These are phyloP conservation scores for Conomelus anceps DNA, from an alignment of 2,888 invertebrate species.

Conservation along the genomic window DNA sequence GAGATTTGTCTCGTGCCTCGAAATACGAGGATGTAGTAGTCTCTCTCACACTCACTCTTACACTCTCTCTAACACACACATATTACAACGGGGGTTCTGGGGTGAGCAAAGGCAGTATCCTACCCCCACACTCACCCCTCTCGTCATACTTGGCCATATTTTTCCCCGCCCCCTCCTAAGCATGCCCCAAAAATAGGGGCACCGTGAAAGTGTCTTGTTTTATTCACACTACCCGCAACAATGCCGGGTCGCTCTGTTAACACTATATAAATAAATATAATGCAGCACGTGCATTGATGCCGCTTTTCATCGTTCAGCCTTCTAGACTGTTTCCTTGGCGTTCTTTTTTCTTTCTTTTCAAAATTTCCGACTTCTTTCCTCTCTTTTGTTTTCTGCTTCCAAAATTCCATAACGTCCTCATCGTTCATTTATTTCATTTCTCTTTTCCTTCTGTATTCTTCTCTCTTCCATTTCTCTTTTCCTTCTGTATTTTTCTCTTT, in stretches of 20 bases:
- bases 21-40: neutral
- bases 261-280: neutral
- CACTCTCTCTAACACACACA: too few relatives aligned
- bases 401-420: neutral
- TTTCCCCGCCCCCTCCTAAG: too few relatives aligned
- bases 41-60: too few relatives aligned
- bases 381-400: neutral
- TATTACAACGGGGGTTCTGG: neutral
- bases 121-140: neutral
- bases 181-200: neutral
- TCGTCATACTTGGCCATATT: too few relatives aligned
- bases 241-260: neutral
- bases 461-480: neutral
- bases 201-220: neutral
- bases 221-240: neutral
- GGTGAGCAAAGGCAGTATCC: neutral
- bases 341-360: neutral
- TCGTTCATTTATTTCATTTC: neutral
- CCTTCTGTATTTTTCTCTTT: neutral
- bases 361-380: neutral
- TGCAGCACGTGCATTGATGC: neutral
- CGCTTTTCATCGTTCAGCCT: neutral
- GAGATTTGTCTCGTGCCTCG: neutral
- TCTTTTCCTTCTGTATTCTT: neutral
- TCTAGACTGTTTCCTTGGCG: neutral